Evolutionary conservation across 2,888 invertebrate species (phyloP), one percentile per base, ranked within the genome.

Genomic region (Trissolcus japonicus): DNA sequence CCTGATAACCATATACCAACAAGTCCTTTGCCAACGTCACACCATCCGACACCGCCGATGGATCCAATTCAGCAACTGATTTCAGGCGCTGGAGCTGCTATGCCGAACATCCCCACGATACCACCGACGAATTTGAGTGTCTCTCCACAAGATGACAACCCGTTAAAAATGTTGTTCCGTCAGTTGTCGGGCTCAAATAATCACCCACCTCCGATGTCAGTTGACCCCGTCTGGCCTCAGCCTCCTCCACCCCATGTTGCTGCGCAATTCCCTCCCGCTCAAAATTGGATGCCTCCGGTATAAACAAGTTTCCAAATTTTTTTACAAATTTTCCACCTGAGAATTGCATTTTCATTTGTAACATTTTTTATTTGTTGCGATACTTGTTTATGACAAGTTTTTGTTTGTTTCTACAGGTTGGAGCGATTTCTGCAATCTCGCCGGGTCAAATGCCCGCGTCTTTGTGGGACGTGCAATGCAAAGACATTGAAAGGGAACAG

Each of bases 11-110:
- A 87, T 73, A 76, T 85, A 17, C 80, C 86, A 41, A 68, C 86
- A 19, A 86, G 81, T 81, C 81, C 85, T 11, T 87, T 86, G 78
- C 73, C 85, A n/a, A 78, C 83, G 6, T 54, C 48, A 9, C 78
- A 83, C 13, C 66, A 81, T 4, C 84, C 83, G 79, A 75, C 83
- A 1, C 81, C 86, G 25, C 83, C 87, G n/a, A 83, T 91, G 54
- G 91, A 92, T 84, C 91, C 91, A 6, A 83, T 91, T 59, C 90
- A 91, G 76, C 90, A 90, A 56, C 84, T 91, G 43, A 90, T 91
- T 55, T 90, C 90, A 48, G 90, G 90, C 21, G 43, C 55, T 17
- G 53, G 48, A 1, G 29, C 43, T 6, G 66, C 51, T 35, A 86
- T 91, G 63, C 90, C 90, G 72, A 88, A 86, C 80, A 66, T 89